These are phyloP conservation scores for Protosalanx chinensis DNA, from an alignment of 2,797 vertebrate species.

Conservation along the genomic window DNA sequence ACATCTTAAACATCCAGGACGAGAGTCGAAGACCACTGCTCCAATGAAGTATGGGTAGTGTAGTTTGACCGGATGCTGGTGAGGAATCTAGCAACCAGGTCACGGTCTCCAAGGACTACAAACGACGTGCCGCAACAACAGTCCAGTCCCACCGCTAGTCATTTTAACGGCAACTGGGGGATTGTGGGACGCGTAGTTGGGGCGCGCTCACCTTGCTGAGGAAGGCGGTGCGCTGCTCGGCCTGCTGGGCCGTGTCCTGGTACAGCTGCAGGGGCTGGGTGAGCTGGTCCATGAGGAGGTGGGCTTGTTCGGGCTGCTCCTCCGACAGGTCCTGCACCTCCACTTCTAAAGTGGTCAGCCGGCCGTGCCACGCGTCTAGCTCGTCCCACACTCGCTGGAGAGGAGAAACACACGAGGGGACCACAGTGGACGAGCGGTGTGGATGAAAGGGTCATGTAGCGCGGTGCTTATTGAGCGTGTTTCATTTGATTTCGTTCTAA, in stretches of 20 bases:
- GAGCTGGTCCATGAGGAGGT: conserved; percentile 87
- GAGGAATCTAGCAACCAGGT: no score
- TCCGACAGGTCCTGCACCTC: conserved; percentile 89
- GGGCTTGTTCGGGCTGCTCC: conserved; percentile 79
- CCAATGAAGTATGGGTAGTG: background rate
- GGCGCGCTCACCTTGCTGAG: conserved; percentile 80
- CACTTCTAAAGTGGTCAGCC: conserved; percentile 82
- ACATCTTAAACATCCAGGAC: no score
- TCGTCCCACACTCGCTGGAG: conserved; percentile 86
- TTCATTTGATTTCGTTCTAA: no score
- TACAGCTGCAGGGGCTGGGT: conserved; percentile 83
- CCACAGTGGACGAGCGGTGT: background rate
- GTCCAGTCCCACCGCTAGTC: no score
- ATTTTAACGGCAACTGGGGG: no score
- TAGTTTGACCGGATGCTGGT: background rate
- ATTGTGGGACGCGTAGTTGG: background rate
- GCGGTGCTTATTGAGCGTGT: background rate
- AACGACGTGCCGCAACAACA: no score
- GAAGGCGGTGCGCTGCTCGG: conserved; percentile 83
- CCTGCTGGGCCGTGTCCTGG: conserved; percentile 80
- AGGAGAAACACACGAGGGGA: background rate
- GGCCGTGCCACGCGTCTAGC: conserved; percentile 86
- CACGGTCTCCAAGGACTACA: no score
- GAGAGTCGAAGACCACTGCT: no score
- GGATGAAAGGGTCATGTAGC: background rate